A percentile compares a stretch with the other conserved stretches of the same genome.
phyloP scores from a whole-genome alignment of 1,140 invertebrate genomes.

The Drosophila willistoni region DNA sequence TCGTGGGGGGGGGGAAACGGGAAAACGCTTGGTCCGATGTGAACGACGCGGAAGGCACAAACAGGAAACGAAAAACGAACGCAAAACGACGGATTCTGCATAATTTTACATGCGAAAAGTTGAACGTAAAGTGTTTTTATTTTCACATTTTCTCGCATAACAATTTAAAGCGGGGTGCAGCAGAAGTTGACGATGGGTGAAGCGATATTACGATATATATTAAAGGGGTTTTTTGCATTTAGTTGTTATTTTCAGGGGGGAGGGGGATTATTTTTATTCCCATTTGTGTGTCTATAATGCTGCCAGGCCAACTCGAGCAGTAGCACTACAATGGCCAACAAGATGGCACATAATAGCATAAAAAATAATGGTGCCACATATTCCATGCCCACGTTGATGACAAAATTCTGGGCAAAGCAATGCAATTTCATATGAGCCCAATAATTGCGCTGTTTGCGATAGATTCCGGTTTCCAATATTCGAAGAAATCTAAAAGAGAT shows the following conservation, averaged over 20 bases:
- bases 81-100: constrained; percentile 50
- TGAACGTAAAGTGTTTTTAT: constrained; percentile 67
- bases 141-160: constrained; percentile 36
- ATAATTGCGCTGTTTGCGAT: constrained; percentile 60
- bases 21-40: constrained; percentile 11
- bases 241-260: neutral
- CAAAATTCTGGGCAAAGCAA: constrained; percentile 70
- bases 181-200: no score
- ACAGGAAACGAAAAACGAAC: constrained; percentile 67
- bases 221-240: constrained; percentile 46
- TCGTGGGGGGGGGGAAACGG: neutral
- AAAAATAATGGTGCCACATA: constrained; percentile 78
- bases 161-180: constrained; percentile 20
- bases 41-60: constrained; percentile 26
- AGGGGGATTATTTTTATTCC: constrained; percentile 3
- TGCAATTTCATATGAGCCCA: constrained; percentile 66
- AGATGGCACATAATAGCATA: constrained; percentile 63
- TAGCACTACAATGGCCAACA: constrained; percentile 61
- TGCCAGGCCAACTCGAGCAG: constrained; percentile 61
- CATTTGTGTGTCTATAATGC: constrained; percentile 43
- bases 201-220: no score
- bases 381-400: constrained; percentile 77
- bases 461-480: constrained; percentile 68
- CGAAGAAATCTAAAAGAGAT: constrained; percentile 47
- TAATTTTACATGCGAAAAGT: constrained; percentile 70